phyloP scores from a whole-genome alignment of 2,113 vertebrate genomes.

The Blennius ocellaris region DNA sequence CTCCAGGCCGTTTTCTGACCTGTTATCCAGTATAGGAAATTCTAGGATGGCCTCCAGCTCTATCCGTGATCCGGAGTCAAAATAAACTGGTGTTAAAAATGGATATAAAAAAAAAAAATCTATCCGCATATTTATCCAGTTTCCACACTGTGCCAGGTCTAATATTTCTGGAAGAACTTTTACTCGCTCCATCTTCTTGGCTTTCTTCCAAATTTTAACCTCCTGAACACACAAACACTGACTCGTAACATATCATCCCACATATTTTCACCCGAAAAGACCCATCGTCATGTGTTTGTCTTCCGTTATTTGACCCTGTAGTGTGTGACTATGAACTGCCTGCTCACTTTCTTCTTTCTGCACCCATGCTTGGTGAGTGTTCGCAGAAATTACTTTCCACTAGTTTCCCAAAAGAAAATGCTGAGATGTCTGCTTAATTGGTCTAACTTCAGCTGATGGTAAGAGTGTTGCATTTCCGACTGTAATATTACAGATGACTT shows the following conservation, averaged over 20 bases:
- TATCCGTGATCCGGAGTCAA: no score
- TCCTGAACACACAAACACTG: background rate
- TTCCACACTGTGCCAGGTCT: background rate
- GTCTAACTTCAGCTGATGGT: no score
- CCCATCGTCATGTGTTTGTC: background rate
- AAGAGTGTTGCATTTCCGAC: no score
- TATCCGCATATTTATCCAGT: background rate
- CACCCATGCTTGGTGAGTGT: background rate
- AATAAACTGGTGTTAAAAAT: no score
- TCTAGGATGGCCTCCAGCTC: no score
- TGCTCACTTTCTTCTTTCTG: background rate
- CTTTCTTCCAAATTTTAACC: background rate
- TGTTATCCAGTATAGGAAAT: no score
- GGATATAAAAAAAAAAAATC: no score
- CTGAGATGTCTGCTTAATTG: background rate
- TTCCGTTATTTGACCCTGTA: background rate
- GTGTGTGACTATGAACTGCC: background rate
- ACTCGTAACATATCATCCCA: background rate
- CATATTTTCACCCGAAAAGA: background rate
- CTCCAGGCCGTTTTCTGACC: no score
- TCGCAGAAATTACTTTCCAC: background rate
- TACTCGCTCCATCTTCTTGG: background rate
- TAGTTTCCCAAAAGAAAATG: background rate
- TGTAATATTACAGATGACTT: no score
- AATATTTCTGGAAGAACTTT: background rate